phyloP scores from a whole-genome alignment of 1,140 invertebrate genomes.

The Heliconius hermathena region DNA sequence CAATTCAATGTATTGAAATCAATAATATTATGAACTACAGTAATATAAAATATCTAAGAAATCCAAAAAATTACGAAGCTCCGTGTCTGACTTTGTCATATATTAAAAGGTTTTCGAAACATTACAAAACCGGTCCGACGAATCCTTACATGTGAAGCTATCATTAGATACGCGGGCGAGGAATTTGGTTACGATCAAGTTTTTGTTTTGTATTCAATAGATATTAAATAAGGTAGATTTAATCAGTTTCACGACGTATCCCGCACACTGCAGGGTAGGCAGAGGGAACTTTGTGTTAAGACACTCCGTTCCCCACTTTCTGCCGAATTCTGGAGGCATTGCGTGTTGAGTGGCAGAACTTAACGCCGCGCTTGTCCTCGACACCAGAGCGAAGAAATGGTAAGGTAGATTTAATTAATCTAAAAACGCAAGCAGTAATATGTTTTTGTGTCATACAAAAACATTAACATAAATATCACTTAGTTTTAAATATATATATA shows the following conservation, averaged over 20 bases:
- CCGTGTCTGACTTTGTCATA: background rate
- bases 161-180: background rate
- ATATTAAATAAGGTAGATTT: background rate
- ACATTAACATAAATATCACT: background rate
- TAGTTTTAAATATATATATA: background rate
- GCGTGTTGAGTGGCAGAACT: no score
- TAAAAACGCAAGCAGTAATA: background rate
- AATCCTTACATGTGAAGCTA: slow-evolving; percentile 14
- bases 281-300: no score
- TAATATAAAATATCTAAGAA: background rate
- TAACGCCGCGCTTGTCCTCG: no score
- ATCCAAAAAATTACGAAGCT: background rate
- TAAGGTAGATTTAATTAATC: background rate
- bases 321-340: no score
- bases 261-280: background rate
- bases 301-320: no score
- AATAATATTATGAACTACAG: background rate
- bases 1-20: background rate
- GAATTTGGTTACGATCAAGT: background rate
- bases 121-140: background rate
- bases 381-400: no score
- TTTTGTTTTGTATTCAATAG: background rate
- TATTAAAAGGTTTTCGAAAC: background rate
- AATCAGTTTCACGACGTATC: background rate
- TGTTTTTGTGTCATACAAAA: background rate